phyloP scores from a whole-genome alignment of 2,797 vertebrate species.

The Xiphophorus birchmanni region DNA sequence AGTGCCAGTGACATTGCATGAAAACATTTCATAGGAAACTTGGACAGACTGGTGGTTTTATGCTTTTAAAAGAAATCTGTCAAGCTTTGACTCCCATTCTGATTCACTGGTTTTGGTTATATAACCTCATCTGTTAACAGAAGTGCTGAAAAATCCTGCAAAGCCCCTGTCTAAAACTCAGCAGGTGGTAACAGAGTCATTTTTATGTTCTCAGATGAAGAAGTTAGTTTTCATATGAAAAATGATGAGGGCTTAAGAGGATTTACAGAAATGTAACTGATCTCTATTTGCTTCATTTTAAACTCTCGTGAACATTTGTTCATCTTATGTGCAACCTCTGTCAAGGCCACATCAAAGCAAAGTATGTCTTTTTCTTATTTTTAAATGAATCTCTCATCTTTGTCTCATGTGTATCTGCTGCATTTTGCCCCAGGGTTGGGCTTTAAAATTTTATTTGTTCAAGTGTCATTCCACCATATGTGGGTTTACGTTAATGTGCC shows the following conservation, averaged over 20 bases:
- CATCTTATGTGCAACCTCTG: not conserved
- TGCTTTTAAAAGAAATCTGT: slow-evolving; percentile 34
- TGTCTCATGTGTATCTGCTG: not conserved
- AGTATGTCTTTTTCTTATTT: not conserved
- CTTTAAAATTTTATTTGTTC: not conserved
- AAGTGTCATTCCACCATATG: slow-evolving; percentile 7
- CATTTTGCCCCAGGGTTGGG: not conserved
- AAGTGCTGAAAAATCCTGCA: slow-evolving; percentile 38
- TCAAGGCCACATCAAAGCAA: not conserved
- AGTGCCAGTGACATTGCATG: slow-evolving; percentile 21
- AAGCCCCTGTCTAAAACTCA: slow-evolving; percentile 25
- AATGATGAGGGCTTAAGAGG: slow-evolving; percentile 13
- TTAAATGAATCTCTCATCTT: not conserved
- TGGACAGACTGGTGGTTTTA: slow-evolving; percentile 39
- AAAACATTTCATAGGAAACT: slow-evolving; percentile 30
- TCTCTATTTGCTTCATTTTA: slow-evolving; percentile 4
- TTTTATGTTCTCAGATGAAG: slow-evolving; percentile 40
- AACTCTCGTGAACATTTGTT: not conserved
- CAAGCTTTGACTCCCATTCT: slow-evolving; percentile 35
- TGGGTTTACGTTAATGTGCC: slow-evolving; percentile 8
- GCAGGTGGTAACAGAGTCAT: slow-evolving; percentile 43
- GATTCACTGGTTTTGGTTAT: slow-evolving; percentile 37
- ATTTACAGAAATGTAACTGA: not conserved
- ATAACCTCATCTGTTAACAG: slow-evolving; percentile 48
- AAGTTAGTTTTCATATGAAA: slow-evolving; percentile 24